Evolutionary conservation across 2,797 vertebrate species (phyloP).

Genomic region (Eidolon dupreanum): DNA sequence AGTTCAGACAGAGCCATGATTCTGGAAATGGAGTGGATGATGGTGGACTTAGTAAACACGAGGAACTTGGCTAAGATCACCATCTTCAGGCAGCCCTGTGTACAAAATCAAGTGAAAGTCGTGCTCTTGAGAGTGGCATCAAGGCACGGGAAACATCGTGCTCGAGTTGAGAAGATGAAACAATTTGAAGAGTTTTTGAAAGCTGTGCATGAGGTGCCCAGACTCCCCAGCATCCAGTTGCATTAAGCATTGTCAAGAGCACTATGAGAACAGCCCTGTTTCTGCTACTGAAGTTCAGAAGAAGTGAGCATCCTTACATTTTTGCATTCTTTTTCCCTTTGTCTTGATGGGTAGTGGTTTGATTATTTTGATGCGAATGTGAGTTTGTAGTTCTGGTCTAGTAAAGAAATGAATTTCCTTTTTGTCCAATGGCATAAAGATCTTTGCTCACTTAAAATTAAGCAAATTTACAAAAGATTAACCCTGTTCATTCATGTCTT

Average conservation of each 20-base stretch:
- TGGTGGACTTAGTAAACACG: background rate
- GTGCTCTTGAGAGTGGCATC: background rate
- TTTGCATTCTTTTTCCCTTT: background rate
- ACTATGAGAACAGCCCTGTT: background rate
- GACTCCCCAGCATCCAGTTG: background rate
- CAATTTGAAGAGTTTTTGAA: constrained; percentile 59
- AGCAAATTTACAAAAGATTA: constrained; percentile 7
- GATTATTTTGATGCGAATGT: background rate
- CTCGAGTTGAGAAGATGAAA: constrained; percentile 47
- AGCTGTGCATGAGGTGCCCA: background rate
- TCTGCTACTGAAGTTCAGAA: background rate
- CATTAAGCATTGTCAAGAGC: background rate
- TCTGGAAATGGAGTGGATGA: constrained; percentile 40
- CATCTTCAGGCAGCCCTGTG: background rate
- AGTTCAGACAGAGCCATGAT: background rate
- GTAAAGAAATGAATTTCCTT: background rate
- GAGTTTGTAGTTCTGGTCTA: background rate
- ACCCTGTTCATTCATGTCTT: background rate
- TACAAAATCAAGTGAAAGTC: constrained; percentile 1
- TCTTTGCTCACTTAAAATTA: constrained; percentile 14
- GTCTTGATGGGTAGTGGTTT: background rate
- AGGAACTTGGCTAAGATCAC: background rate
- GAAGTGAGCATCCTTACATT: background rate
- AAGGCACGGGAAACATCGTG: background rate
- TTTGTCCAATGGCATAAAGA: background rate